Conservation (phyloP, 2,888 invertebrate species). For the Baccha elongata region DNA sequence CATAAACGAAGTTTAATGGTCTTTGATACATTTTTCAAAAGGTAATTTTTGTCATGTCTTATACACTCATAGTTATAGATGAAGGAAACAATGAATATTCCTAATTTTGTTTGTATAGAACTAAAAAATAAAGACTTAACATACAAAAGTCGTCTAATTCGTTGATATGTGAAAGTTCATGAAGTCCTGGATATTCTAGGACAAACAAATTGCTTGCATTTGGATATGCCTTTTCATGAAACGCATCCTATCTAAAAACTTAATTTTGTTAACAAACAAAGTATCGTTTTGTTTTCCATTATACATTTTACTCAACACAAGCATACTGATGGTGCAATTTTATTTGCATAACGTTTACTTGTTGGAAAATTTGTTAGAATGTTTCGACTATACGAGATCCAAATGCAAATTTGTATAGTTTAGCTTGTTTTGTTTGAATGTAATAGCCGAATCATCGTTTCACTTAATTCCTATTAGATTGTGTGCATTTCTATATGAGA, state of each 20-base stretch:
- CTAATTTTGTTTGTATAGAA: no score
- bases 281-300: neutral
- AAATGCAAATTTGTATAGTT: neutral
- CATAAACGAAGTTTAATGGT: no score
- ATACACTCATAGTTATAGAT: no score
- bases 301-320: neutral
- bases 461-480: neutral
- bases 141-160: no score
- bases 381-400: neutral
- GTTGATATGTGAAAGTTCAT: no score
- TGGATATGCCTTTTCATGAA: neutral
- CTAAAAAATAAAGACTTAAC: no score
- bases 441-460: neutral
- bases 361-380: neutral
- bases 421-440: neutral
- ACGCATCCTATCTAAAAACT: neutral
- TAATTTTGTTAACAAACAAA: neutral
- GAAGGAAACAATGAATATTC: no score
- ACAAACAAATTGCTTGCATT: no score
- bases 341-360: constrained; percentile 1
- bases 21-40: no score
- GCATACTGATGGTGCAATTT: neutral
- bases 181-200: no score
- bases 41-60: no score
- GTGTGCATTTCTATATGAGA: neutral